A percentile compares a stretch with the other conserved stretches of the same genome.
Conservation (phyloP, 2,113 vertebrate genomes). For the Otolemur garnettii region DNA sequence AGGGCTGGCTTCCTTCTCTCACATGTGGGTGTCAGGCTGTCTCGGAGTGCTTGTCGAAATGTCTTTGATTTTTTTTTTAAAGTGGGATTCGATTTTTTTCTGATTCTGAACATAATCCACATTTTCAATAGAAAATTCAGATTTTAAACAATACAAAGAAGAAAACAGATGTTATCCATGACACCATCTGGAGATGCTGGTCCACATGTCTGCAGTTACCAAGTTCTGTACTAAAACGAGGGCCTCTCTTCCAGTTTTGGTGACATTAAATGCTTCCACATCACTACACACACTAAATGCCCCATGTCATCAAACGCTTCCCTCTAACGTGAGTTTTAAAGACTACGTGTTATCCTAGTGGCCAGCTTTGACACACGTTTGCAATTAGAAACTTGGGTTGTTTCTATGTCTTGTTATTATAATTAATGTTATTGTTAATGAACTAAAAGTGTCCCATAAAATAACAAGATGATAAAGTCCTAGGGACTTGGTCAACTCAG, state of each 20-base stretch:
- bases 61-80: not conserved
- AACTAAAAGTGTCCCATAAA: not conserved
- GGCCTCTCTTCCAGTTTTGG: not conserved
- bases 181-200: not conserved
- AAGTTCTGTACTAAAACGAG: not conserved
- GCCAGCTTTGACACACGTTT: not conserved
- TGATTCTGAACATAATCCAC: not conserved
- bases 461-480: not conserved
- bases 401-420: not conserved
- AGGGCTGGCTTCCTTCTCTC: too few relatives aligned
- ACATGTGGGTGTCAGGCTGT: not conserved
- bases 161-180: not conserved
- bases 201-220: fast-evolving
- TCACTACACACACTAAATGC: not conserved
- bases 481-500: not conserved
- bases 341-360: too few relatives aligned
- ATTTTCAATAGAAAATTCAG: not conserved
- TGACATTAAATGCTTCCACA: not conserved
- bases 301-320: not conserved
- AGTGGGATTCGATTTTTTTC: not conserved
- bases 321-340: not conserved
- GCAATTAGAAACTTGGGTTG: not conserved
- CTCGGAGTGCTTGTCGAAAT: not conserved
- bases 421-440: not conserved
- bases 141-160: not conserved